Evolutionary conservation across 2,888 invertebrate species (phyloP).

Genomic region (Pimpla rufipes): DNA sequence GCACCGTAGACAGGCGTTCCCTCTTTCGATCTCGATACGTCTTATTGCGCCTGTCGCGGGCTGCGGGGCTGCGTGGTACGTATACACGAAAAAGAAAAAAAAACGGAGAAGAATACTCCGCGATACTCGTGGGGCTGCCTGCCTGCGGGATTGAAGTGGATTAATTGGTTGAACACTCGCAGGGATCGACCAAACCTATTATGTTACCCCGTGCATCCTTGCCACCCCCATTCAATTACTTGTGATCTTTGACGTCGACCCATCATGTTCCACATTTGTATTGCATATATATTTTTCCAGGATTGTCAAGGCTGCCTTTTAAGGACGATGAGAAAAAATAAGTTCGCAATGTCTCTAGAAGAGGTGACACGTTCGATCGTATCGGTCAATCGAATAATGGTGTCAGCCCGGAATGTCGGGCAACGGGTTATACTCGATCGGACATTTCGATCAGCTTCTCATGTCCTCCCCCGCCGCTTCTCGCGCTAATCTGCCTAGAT

Average conservation of each 20-base stretch:
- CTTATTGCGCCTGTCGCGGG: slow-evolving; percentile 76
- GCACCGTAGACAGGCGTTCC: slow-evolving; percentile 67
- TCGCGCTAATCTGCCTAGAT: slow-evolving; percentile 77
- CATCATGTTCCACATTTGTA: slow-evolving; percentile 25
- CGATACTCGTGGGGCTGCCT: slow-evolving; percentile 78
- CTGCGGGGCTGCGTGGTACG: slow-evolving; percentile 21
- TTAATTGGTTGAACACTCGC: slow-evolving; percentile 84
- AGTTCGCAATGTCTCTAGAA: background rate
- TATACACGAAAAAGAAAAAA: slow-evolving; percentile 56
- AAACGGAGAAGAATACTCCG: slow-evolving; percentile 67
- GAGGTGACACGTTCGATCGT: slow-evolving; percentile 3
- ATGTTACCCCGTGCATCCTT: slow-evolving; percentile 66
- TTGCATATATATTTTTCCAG: slow-evolving; percentile 3
- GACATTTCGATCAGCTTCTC: slow-evolving; percentile 73
- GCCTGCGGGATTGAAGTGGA: slow-evolving; percentile 82
- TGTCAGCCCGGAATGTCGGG: background rate
- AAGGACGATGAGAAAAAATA: background rate
- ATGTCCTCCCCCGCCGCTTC: slow-evolving; percentile 55
- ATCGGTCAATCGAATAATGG: slow-evolving; percentile 41
- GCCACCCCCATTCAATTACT: slow-evolving; percentile 77
- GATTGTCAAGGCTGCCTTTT: background rate
- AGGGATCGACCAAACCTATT: slow-evolving; percentile 76
- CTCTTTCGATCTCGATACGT: slow-evolving; percentile 81
- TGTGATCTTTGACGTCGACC: slow-evolving; percentile 80
- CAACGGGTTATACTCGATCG: slow-evolving; percentile 66